phyloP scores from a whole-genome alignment of 2,888 invertebrate species.

The Pseudoips prasinana region DNA sequence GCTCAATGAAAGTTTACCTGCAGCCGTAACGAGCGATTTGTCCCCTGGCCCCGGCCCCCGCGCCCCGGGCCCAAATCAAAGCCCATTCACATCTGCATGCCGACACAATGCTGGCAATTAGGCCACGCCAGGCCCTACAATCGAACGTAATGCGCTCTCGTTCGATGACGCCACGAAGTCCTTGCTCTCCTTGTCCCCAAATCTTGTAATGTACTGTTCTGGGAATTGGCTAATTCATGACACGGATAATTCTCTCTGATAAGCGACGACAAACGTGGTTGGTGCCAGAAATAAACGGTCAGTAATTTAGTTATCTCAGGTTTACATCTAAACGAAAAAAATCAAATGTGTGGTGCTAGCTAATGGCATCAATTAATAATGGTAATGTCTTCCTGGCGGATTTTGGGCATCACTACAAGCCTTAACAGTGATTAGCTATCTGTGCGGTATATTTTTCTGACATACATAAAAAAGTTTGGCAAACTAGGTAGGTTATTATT shows the following conservation, averaged over 20 bases:
- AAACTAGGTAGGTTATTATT: too few relatives aligned
- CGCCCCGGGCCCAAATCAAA: constrained; percentile 78
- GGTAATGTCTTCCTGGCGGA: too few relatives aligned
- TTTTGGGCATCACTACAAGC: too few relatives aligned
- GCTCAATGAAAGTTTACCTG: constrained; percentile 83
- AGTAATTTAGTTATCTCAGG: constrained; percentile 6
- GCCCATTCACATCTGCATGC: constrained; percentile 83
- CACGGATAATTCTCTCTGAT: constrained; percentile 13
- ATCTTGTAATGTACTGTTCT: constrained; percentile 17
- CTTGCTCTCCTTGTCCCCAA: constrained; percentile 27
- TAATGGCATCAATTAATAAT: too few relatives aligned
- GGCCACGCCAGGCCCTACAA: constrained; percentile 76
- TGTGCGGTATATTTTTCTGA: too few relatives aligned
- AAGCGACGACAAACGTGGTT: constrained; percentile 3
- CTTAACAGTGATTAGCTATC: too few relatives aligned
- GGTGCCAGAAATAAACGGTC: constrained; percentile 12
- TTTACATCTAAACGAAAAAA: not conserved
- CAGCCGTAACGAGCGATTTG: constrained; percentile 82
- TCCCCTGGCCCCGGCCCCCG: constrained; percentile 73
- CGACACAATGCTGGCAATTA: constrained; percentile 83
- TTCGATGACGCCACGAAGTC: constrained; percentile 61
- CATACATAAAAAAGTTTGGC: too few relatives aligned
- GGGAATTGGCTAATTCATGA: constrained; percentile 6
- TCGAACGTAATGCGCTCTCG: constrained; percentile 77
- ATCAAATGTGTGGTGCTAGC: not conserved